Evolutionary conservation across 2,888 invertebrate species (phyloP).

Genomic region (Sarcophaga variegata): DNA sequence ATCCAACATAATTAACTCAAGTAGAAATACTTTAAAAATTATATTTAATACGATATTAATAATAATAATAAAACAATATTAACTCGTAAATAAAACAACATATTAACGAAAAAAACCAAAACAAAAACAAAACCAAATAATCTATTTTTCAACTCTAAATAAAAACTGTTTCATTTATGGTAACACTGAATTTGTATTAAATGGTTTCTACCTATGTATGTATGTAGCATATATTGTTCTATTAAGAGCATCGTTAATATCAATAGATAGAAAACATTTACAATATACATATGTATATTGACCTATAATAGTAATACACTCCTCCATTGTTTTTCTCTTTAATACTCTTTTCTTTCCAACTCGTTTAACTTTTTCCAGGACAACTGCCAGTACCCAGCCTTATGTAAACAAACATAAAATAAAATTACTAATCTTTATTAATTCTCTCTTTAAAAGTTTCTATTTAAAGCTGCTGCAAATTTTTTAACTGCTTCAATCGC

Average conservation of each 20-base stretch:
- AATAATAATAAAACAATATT: neutral
- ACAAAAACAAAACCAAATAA: neutral
- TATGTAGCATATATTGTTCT: too few species aligned
- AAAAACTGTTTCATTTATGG: neutral
- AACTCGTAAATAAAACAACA: conserved; percentile 1
- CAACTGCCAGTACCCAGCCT: neutral
- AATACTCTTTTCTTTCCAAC: conserved; percentile 10
- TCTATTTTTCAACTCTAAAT: neutral
- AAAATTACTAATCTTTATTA: conserved; percentile 50
- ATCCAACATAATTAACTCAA: conserved; percentile 46
- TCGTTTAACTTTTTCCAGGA: conserved; percentile 54
- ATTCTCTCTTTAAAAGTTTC: conserved; percentile 33
- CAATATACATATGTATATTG: neutral
- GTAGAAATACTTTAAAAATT: conserved; percentile 2
- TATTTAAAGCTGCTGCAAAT: conserved; percentile 50
- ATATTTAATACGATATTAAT: neutral
- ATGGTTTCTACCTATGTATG: neutral
- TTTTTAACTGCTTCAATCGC: conserved; percentile 51
- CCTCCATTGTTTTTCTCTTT: conserved; percentile 5
- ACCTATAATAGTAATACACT: neutral
- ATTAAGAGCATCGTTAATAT: neutral
- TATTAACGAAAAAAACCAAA: neutral
- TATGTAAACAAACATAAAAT: too few species aligned
- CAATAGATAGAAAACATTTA: neutral
- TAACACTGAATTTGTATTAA: neutral